These are phyloP conservation scores for Phasianus colchicus DNA, from an alignment of 2,113 vertebrate species.

Conservation along the genomic window DNA sequence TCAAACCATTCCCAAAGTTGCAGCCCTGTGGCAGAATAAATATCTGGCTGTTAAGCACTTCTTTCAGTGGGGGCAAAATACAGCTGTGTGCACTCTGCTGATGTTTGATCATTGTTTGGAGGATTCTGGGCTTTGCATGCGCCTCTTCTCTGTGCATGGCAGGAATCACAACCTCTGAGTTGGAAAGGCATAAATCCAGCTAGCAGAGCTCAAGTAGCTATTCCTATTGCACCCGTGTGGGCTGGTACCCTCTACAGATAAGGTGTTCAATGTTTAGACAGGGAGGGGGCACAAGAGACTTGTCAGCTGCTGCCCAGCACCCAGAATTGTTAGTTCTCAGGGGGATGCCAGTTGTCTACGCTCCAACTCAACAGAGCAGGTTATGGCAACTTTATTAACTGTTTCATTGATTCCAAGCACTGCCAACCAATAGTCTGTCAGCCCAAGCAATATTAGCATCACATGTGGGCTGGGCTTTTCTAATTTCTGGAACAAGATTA, in stretches of 20 bases:
- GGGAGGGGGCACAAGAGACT: neutral
- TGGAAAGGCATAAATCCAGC: neutral
- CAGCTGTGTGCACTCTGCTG: neutral
- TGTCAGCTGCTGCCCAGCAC: neutral
- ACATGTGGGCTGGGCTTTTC: neutral
- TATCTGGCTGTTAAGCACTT: neutral
- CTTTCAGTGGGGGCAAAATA: neutral
- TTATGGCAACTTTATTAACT: neutral
- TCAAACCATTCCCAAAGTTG: neutral
- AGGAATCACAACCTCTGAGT: neutral
- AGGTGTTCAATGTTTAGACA: neutral
- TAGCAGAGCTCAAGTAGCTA: neutral
- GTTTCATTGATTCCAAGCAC: neutral
- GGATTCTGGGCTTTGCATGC: accelerated
- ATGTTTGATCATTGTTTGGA: accelerated
- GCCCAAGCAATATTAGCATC: neutral
- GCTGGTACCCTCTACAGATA: neutral
- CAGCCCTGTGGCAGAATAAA: neutral
- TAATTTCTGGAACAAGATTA: neutral
- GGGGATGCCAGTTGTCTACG: accelerated
- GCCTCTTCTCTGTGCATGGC: neutral
- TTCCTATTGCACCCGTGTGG: neutral
- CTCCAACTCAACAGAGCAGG: neutral
- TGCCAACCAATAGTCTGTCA: neutral
- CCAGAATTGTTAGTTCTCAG: neutral